Conservation (phyloP, 2,797 vertebrate species). For the Crax fasciolata region DNA sequence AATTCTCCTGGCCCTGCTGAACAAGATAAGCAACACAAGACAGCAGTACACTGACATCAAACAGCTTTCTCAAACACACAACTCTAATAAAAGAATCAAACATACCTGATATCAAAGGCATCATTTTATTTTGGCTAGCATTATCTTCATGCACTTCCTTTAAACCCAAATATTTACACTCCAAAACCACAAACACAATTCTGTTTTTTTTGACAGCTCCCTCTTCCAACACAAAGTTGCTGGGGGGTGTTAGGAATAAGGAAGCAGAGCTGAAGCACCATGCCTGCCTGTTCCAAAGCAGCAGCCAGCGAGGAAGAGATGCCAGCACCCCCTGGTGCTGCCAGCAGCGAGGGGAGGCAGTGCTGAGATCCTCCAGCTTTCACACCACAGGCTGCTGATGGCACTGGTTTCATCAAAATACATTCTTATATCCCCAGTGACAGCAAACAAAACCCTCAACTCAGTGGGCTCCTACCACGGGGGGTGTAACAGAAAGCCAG, state of each 20-base stretch:
- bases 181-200: not conserved
- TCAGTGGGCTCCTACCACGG: not conserved
- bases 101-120: not conserved
- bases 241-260: not conserved
- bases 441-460: not conserved
- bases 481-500: not conserved
- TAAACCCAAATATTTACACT: not conserved
- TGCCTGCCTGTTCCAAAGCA: too few species aligned
- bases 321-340: not conserved
- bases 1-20: not conserved
- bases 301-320: not conserved
- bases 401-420: not conserved
- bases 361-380: not conserved
- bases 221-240: not conserved
- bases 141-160: not conserved
- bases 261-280: not conserved
- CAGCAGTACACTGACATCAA: not conserved
- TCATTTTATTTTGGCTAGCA: not conserved
- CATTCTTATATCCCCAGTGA: not conserved
- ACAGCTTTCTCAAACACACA: not conserved
- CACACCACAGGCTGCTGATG: not conserved
- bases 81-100: not conserved
- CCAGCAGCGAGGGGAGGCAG: rapidly evolving
- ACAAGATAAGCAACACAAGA: not conserved
- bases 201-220: not conserved